Percentiles rank a stretch among this genome's conserved stretches.
These are phyloP conservation scores for Tetragonula carbonaria DNA, from an alignment of 2,888 invertebrate genomes.

Conservation along the genomic window DNA sequence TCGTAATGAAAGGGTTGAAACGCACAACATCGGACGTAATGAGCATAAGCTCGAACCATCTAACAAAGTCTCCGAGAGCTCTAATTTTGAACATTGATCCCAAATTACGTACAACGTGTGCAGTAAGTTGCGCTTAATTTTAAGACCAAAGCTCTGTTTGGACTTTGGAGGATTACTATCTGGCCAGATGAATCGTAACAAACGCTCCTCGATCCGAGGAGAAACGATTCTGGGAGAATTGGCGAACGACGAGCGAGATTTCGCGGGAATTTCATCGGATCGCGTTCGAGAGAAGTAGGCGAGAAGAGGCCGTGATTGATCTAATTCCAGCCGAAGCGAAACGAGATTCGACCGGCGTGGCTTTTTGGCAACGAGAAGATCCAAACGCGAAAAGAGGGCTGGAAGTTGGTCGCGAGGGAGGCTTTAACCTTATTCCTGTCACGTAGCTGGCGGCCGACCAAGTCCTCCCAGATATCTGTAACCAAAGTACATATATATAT, in stretches of 20 bases:
- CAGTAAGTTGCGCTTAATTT: too few species aligned
- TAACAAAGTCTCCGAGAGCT: too few species aligned
- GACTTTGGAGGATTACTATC: conserved; percentile 14
- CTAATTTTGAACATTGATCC: too few species aligned
- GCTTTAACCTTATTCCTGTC: conserved; percentile 70
- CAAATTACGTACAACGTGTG: too few species aligned
- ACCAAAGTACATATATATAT: conserved; percentile 48
- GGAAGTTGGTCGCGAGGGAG: conserved; percentile 57
- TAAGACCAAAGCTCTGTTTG: too few species aligned
- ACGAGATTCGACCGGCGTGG: conserved; percentile 33
- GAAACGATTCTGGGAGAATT: too few species aligned
- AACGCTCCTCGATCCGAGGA: too few species aligned
- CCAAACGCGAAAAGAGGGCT: conserved; percentile 7
- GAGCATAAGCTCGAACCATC: too few species aligned
- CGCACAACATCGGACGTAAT: too few species aligned
- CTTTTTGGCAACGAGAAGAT: conserved; percentile 53
- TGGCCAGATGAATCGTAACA: too few species aligned
- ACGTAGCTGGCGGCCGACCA: conserved; percentile 71
- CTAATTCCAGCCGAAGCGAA: conserved; percentile 22
- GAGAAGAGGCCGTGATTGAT: conserved; percentile 16
- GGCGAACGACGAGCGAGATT: not conserved
- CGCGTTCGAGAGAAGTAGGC: not conserved
- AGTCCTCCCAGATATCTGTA: conserved; percentile 56
- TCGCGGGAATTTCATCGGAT: not conserved
- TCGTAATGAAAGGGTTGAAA: too few species aligned